These are phyloP conservation scores for Aleiodes testaceus DNA, from an alignment of 2,888 invertebrate species.

Conservation along the genomic window DNA sequence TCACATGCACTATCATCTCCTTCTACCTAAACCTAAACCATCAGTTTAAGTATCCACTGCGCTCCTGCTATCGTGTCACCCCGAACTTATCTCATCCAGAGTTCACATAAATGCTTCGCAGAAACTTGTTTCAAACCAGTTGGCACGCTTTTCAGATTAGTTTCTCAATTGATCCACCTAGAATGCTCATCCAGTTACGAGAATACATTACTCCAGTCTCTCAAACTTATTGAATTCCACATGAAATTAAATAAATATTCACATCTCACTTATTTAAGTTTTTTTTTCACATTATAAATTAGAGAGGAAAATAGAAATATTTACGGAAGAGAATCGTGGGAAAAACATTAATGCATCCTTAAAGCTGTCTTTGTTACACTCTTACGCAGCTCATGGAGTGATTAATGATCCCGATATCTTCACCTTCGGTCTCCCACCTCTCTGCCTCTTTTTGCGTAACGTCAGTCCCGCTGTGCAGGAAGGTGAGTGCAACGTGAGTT, in stretches of 20 bases:
- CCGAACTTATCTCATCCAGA: constrained; percentile 18
- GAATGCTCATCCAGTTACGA: neutral
- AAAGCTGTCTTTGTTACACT: constrained; percentile 14
- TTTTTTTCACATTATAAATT: neutral
- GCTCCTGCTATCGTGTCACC: constrained; percentile 1
- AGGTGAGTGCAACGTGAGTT: constrained; percentile 25
- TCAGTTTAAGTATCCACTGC: constrained; percentile 16
- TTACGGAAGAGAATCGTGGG: constrained; percentile 28
- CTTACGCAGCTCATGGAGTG: constrained; percentile 33
- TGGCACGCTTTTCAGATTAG: constrained; percentile 5
- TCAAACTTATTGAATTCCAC: neutral
- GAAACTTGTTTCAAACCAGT: constrained; percentile 17
- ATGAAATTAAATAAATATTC: too few relatives aligned
- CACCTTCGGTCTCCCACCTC: constrained; percentile 21
- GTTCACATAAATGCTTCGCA: constrained; percentile 3
- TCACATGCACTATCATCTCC: constrained; percentile 23
- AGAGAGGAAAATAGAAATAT: neutral
- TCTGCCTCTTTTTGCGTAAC: constrained; percentile 24
- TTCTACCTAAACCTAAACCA: constrained; percentile 2
- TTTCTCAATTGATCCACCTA: constrained; percentile 5
- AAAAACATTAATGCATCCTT: constrained; percentile 19
- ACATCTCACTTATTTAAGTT: too few relatives aligned
- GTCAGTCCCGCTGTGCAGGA: constrained; percentile 10
- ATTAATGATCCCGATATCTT: constrained; percentile 39
- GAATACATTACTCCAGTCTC: neutral